Evolutionary conservation across 2,888 invertebrate genomes (phyloP).

Genomic region (Spilarctia lutea): DNA sequence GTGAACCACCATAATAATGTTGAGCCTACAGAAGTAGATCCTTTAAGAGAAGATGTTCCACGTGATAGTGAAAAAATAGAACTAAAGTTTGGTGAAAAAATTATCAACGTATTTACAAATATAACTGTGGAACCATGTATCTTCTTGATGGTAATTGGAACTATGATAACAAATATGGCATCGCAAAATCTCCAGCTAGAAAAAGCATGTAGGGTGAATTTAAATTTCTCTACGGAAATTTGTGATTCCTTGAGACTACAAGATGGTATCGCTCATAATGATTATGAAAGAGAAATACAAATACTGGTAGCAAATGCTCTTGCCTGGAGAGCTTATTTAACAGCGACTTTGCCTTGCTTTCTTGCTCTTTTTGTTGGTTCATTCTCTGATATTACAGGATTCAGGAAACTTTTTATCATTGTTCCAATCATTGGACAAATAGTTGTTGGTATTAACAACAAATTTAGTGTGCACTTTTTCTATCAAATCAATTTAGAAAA

Average conservation of each 20-base stretch:
- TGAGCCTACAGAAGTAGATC: constrained; percentile 41
- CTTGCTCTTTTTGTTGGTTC: constrained; percentile 93
- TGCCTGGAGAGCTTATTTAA: constrained; percentile 92
- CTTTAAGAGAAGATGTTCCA: constrained; percentile 30
- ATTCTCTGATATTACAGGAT: constrained; percentile 89
- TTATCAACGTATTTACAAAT: constrained; percentile 55
- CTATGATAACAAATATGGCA: constrained; percentile 87
- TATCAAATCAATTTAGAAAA: constrained; percentile 91
- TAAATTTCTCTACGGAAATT: constrained; percentile 89
- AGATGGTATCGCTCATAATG: constrained; percentile 84
- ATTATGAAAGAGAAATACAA: constrained; percentile 88
- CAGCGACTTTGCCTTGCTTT: constrained; percentile 91
- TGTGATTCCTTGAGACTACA: constrained; percentile 90
- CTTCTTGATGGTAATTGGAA: constrained; percentile 61
- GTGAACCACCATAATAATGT: constrained; percentile 13
- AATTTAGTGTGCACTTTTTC: constrained; percentile 91
- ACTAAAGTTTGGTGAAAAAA: constrained; percentile 55
- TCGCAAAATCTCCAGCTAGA: constrained; percentile 93
- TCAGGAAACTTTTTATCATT: constrained; percentile 91
- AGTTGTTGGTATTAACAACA: constrained; percentile 89
- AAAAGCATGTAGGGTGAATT: constrained; percentile 94
- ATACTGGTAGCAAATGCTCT: constrained; percentile 90
- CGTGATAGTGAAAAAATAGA: constrained; percentile 33
- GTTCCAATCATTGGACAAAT: constrained; percentile 91
- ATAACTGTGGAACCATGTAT: constrained; percentile 74